These are phyloP conservation scores for Ptychobarbus kaznakovi DNA, from an alignment of 2,797 vertebrate species.

Conservation along the genomic window DNA sequence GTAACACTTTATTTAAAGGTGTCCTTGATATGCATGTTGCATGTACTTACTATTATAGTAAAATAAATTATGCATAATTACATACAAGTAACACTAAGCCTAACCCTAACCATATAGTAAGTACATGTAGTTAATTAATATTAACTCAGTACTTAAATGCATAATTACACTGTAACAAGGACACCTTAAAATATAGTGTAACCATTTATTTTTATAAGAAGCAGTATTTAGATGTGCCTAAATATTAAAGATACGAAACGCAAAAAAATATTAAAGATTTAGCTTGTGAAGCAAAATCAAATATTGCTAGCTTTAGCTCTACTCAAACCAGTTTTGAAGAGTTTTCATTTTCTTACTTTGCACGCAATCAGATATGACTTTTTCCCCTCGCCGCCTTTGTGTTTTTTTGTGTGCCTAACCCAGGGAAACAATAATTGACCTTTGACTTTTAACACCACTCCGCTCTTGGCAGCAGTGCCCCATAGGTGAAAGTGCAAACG, in stretches of 20 bases:
- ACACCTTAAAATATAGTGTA: neutral
- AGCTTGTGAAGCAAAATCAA: neutral
- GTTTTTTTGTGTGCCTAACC: neutral
- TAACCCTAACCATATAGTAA: too few species aligned
- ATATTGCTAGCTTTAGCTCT: conserved; percentile 8
- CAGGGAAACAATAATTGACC: conserved; percentile 16
- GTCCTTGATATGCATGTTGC: neutral
- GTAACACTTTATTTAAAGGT: neutral
- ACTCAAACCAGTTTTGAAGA: neutral
- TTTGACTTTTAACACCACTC: conserved; percentile 42
- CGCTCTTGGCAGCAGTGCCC: conserved; percentile 28
- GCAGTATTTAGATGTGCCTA: neutral
- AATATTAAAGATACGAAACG: neutral
- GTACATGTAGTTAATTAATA: too few species aligned
- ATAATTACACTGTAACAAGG: too few species aligned
- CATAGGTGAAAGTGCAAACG: conserved; percentile 44
- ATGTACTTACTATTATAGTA: neutral
- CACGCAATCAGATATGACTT: neutral
- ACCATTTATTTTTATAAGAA: neutral
- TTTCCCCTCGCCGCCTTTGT: neutral
- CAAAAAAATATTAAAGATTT: neutral
- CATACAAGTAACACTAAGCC: neutral
- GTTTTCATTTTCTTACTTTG: neutral
- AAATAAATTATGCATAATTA: neutral
- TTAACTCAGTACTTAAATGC: too few species aligned